Evolutionary conservation across 2,113 vertebrate genomes (phyloP).

Genomic region (Turdus rufiventris): DNA sequence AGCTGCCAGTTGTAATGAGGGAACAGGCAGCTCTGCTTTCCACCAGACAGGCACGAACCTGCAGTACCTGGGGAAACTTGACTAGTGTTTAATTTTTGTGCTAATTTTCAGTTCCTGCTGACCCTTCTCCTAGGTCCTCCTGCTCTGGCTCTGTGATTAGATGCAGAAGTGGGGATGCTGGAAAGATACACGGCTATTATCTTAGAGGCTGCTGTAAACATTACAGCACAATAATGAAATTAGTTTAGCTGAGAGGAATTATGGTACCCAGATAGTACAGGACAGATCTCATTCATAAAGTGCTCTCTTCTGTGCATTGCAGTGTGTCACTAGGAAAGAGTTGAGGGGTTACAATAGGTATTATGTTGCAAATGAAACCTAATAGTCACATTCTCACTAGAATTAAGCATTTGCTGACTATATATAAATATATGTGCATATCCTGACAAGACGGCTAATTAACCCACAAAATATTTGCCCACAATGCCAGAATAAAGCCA

Average conservation of each 20-base stretch:
- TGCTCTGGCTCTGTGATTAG: background rate
- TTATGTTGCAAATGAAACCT: slow-evolving; percentile 37
- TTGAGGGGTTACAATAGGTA: background rate
- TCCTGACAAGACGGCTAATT: slow-evolving; percentile 34
- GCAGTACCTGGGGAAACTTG: background rate
- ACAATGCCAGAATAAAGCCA: slow-evolving; percentile 12
- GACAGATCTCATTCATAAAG: slow-evolving; percentile 25
- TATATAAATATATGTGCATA: background rate
- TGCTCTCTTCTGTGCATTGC: background rate
- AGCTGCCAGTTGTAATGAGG: background rate
- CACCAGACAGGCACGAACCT: background rate
- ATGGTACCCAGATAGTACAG: background rate
- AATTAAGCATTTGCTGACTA: slow-evolving; percentile 37
- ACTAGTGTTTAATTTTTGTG: slow-evolving; percentile 1
- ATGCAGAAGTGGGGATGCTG: slow-evolving; percentile 10
- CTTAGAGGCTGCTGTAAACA: slow-evolving; percentile 41
- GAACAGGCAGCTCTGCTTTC: background rate
- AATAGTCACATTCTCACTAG: slow-evolving; percentile 10
- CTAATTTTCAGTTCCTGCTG: slow-evolving; percentile 35
- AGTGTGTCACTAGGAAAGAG: background rate
- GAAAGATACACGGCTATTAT: slow-evolving; percentile 36
- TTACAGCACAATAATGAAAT: slow-evolving; percentile 47
- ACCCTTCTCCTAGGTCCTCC: slow-evolving; percentile 15
- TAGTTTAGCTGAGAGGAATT: slow-evolving; percentile 42
- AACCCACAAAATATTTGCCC: slow-evolving; percentile 32